phyloP scores from a whole-genome alignment of 1,140 invertebrate species.

The Sminthurinus signatus region DNA sequence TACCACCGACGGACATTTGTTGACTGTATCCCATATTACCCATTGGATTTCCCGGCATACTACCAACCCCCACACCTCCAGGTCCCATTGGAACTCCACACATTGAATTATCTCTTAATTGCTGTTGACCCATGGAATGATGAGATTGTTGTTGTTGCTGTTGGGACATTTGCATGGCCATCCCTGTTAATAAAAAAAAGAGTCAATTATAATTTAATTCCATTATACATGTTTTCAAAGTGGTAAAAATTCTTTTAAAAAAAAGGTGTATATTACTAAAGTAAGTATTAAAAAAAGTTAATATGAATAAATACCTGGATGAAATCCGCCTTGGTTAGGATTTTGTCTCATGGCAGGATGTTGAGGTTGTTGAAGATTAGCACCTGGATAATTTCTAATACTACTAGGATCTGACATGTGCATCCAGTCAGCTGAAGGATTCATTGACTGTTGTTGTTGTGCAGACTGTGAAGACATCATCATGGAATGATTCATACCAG shows the following conservation, averaged over 20 bases:
- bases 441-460: conserved; percentile 13
- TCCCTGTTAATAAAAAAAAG: background rate
- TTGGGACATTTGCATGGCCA: conserved; percentile 13
- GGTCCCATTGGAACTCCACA: conserved; percentile 6
- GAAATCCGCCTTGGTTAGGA: background rate
- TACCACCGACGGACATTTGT: conserved; percentile 16
- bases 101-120: background rate
- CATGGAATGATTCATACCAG: conserved; percentile 7
- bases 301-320: background rate
- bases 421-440: background rate
- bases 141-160: conserved; percentile 1
- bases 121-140: background rate
- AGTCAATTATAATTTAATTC: background rate
- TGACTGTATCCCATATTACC: conserved; percentile 13
- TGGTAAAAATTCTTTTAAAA: background rate
- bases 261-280: background rate
- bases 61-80: no score
- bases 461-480: conserved; percentile 4
- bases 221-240: background rate
- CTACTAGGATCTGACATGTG: conserved; percentile 2
- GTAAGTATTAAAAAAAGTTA: background rate
- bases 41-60: background rate
- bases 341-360: background rate
- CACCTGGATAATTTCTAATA: conserved; percentile 8
- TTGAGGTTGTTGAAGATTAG: background rate